Percentiles rank a stretch among this genome's conserved stretches.
Evolutionary conservation across 2,797 vertebrate species (phyloP).

Genomic region (Nyctalus aviator): DNA sequence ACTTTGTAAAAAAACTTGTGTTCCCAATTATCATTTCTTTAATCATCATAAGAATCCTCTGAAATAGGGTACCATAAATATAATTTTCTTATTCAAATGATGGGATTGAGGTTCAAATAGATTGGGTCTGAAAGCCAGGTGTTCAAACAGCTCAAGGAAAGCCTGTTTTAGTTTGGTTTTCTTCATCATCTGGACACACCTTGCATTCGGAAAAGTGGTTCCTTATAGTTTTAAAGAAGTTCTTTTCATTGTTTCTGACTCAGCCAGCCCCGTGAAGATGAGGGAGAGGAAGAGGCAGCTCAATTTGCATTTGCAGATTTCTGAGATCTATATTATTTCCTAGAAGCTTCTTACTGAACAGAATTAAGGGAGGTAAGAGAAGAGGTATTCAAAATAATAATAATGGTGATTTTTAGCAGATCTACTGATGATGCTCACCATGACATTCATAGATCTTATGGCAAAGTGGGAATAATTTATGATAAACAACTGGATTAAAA

Average conservation of each 20-base stretch:
- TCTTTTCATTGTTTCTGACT: conserved; percentile 2
- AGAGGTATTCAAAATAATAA: background rate
- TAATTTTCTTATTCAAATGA: background rate
- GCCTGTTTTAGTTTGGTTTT: background rate
- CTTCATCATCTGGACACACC: background rate
- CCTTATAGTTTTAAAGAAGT: background rate
- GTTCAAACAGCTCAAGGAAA: background rate
- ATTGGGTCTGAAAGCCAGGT: background rate
- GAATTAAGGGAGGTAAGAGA: background rate
- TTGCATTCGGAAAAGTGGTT: background rate
- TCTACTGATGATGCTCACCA: background rate
- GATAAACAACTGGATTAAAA: conserved; percentile 21
- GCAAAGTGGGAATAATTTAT: background rate
- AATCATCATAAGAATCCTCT: background rate
- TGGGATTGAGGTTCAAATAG: background rate
- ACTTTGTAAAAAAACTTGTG: background rate
- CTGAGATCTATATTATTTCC: background rate
- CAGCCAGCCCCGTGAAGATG: background rate
- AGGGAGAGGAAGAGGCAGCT: background rate
- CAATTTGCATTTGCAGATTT: background rate
- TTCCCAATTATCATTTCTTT: background rate
- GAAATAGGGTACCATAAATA: background rate
- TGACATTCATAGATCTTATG: background rate
- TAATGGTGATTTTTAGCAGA: background rate
- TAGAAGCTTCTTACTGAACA: background rate